These are phyloP conservation scores for Poecilia gillii DNA, from an alignment of 2,797 vertebrate genomes.

Conservation along the genomic window DNA sequence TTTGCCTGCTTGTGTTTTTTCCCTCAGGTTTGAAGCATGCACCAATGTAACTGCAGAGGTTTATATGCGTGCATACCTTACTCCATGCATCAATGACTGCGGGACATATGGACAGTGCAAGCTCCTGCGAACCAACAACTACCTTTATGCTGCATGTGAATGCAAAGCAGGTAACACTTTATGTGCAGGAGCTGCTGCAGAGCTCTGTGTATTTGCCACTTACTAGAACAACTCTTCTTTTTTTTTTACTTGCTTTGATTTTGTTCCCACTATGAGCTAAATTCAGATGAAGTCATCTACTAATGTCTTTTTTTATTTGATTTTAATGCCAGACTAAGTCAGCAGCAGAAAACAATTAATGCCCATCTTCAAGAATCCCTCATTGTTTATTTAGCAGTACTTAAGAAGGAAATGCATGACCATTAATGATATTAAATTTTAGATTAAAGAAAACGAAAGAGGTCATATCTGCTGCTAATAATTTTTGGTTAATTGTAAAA, in stretches of 20 bases:
- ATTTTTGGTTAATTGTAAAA: conserved; percentile 52
- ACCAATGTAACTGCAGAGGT: conserved; percentile 90
- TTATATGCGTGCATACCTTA: conserved; percentile 93
- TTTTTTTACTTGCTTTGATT: conserved; percentile 18
- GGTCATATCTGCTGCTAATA: conserved; percentile 44
- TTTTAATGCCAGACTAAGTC: conserved; percentile 5
- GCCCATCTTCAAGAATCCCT: background rate
- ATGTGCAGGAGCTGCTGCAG: background rate
- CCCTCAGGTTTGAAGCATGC: conserved; percentile 87
- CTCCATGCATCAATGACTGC: conserved; percentile 96
- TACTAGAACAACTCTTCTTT: background rate
- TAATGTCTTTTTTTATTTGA: conserved; percentile 18
- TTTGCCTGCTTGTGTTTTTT: conserved; percentile 7
- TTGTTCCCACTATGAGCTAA: conserved; percentile 3
- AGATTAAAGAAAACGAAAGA: background rate
- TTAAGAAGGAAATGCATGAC: background rate
- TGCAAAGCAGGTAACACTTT: conserved; percentile 92
- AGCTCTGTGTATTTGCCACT: background rate
- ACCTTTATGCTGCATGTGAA: conserved; percentile 96
- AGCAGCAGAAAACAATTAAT: conserved; percentile 22
- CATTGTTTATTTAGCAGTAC: background rate
- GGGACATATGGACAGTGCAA: conserved; percentile 98
- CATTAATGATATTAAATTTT: background rate
- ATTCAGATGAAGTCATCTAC: conserved; percentile 12
- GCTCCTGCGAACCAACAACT: conserved; percentile 97